Evolutionary conservation across 2,113 vertebrate species (phyloP), one percentile per base, ranked within the genome.

Genomic region (Actinemys pallida): DNA sequence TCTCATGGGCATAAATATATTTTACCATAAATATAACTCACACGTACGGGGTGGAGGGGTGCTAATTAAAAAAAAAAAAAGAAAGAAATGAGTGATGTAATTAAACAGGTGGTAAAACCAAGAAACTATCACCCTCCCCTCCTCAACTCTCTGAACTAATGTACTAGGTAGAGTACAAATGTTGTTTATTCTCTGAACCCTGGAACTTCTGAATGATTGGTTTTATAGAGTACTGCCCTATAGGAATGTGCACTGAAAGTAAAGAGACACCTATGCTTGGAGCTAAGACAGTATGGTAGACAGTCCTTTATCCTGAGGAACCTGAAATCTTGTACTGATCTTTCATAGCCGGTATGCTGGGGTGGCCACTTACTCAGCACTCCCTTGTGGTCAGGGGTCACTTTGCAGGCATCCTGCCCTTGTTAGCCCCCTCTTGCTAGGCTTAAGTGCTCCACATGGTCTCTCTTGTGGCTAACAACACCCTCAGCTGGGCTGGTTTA

Each of bases 21-120:
- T 80, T 88, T 24, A 65, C 31, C 0, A 25, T 25, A 59, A 65
- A 49, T 1, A n/a, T 5, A 47, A 5, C 39, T 8, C 25, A 54
- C 1, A 50, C 35, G 19, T 49, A 72, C 1, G 14, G 35, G 17
- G 4, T 59, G 56, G 16, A 16, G 22, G 56, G 56, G 56, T 29
- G 57, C 29, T 57, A 57, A 57, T 65, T 62, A 14, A 31, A 35
- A 19, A 65, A 65, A 29, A 27, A 35, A 50, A 35, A 0, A 10
- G 57, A 2, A 52, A n/a, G 1, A 78, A 83, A 85, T 5, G 5
- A 10, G 2, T 2, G 1, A 45, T 87, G 62, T 81, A 80, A 84
- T 76, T 56, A 87, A 87, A 56, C 56, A 2, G 8, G 6, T 27
- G 87, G 24, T 65, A 53, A 8, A 2, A 4, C 1, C 19, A 35